phyloP scores from a whole-genome alignment of 2,888 invertebrate species.

The Strigamia transsilvanica region DNA sequence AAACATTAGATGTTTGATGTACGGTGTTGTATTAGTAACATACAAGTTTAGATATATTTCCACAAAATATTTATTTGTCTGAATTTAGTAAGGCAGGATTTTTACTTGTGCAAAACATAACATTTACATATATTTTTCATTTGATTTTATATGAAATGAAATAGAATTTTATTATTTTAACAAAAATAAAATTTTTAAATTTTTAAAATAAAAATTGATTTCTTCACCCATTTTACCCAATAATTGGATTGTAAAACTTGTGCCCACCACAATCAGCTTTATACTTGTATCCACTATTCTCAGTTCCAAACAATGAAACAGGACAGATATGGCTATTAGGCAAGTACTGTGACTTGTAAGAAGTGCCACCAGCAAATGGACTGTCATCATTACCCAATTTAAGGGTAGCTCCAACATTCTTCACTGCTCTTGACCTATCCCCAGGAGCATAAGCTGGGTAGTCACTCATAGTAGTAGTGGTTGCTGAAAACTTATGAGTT shows the following conservation, averaged over 20 bases:
- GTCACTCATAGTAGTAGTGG: background rate
- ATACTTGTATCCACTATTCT: slow-evolving; percentile 30
- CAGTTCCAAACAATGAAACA: slow-evolving; percentile 27
- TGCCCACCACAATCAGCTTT: background rate
- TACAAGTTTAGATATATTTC: background rate
- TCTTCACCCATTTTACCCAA: background rate
- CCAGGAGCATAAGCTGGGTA: background rate
- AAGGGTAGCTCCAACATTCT: background rate
- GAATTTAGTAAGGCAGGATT: too few species aligned
- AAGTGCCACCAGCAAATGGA: slow-evolving; percentile 1
- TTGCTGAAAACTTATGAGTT: slow-evolving; percentile 48
- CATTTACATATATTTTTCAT: too few species aligned
- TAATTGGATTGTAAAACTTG: slow-evolving; percentile 46
- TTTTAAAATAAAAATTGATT: background rate
- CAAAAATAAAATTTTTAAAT: too few species aligned
- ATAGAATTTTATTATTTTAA: too few species aligned
- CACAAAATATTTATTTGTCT: background rate
- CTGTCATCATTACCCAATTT: slow-evolving; percentile 12
- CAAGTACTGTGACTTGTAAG: slow-evolving; percentile 10
- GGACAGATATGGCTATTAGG: slow-evolving; percentile 1
- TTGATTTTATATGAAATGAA: too few species aligned
- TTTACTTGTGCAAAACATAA: too few species aligned
- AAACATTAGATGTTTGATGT: background rate
- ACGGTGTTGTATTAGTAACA: background rate
- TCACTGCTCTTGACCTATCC: background rate